Conservation (phyloP, 2,797 vertebrate genomes). For the Xenentodon cancila region DNA sequence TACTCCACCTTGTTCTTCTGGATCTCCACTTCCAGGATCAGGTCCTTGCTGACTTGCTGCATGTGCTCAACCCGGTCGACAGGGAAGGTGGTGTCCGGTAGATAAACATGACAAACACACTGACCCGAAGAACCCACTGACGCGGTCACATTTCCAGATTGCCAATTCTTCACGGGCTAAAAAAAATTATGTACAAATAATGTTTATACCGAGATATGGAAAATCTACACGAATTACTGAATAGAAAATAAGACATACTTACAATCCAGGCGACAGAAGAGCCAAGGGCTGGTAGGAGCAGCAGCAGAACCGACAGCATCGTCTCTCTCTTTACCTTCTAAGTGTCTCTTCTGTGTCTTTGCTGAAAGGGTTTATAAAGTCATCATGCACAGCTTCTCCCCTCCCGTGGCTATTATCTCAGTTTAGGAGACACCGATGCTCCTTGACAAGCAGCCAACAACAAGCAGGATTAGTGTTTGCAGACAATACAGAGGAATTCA, state of each 20-base stretch:
- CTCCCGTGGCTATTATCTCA: constrained; percentile 49
- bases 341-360: constrained; percentile 16
- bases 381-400: constrained; percentile 40
- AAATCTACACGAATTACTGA: background rate
- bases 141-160: constrained; percentile 79
- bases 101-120: constrained; percentile 85
- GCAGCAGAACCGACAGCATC: constrained; percentile 59
- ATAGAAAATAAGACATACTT: constrained; percentile 21
- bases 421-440: constrained; percentile 5
- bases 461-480: constrained; percentile 39
- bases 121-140: constrained; percentile 77
- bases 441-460: background rate
- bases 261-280: constrained; percentile 72
- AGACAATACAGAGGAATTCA: background rate
- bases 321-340: constrained; percentile 22
- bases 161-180: constrained; percentile 74
- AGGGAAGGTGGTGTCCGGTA: constrained; percentile 87
- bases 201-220: background rate
- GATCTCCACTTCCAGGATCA: constrained; percentile 68
- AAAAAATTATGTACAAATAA: background rate
- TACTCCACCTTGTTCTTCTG: constrained; percentile 69
- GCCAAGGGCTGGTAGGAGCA: constrained; percentile 47
- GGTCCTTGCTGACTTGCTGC: constrained; percentile 68
- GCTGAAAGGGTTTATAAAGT: constrained; percentile 62
- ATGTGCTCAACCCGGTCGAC: constrained; percentile 80